Evolutionary conservation across 2,113 vertebrate species (phyloP).

Genomic region (Cromileptes altivelis): DNA sequence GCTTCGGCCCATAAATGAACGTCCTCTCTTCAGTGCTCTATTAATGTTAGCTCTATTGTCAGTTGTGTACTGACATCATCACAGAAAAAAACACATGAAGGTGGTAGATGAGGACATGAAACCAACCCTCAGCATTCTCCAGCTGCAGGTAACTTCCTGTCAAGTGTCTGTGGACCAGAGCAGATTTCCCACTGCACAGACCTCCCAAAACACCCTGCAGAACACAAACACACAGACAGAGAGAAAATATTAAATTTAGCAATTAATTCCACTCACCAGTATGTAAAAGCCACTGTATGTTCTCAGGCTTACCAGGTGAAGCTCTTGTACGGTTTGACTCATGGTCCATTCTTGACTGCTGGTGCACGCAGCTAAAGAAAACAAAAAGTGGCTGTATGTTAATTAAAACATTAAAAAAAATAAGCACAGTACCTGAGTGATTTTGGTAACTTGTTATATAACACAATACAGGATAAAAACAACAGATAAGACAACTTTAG

Average conservation of each 20-base stretch:
- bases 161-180: constrained; percentile 94
- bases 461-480: too few relatives aligned
- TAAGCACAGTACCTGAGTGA: too few relatives aligned
- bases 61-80: background rate
- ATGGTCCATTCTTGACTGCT: constrained; percentile 98
- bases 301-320: constrained; percentile 89
- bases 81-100: background rate
- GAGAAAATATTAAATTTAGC: background rate
- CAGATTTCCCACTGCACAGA: constrained; percentile 92
- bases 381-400: background rate
- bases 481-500: too few relatives aligned
- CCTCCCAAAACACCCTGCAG: constrained; percentile 92
- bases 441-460: too few relatives aligned
- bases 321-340: constrained; percentile 90
- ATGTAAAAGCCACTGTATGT: background rate
- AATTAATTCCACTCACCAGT: background rate
- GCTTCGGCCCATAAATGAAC: too few relatives aligned
- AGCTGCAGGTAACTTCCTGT: constrained; percentile 93
- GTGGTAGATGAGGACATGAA: background rate
- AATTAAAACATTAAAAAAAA: background rate
- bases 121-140: constrained; percentile 92
- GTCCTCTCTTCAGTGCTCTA: too few relatives aligned
- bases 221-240: constrained; percentile 12
- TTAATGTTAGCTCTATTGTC: background rate
- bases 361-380: constrained; percentile 87